Evolutionary conservation across 2,113 vertebrate genomes (phyloP).

Genomic region (Hippolais icterina): DNA sequence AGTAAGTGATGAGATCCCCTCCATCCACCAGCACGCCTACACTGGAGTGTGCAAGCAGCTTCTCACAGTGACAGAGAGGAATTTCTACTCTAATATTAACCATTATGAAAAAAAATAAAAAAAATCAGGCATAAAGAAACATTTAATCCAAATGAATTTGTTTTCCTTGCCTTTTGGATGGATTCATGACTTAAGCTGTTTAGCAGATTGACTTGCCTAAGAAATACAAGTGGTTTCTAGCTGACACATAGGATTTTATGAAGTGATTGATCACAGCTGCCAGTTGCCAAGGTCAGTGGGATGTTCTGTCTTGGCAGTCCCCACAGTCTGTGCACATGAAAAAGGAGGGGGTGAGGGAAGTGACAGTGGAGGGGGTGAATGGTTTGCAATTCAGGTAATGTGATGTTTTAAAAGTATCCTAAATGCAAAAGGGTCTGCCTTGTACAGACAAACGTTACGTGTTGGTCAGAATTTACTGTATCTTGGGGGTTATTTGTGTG

Average conservation of each 20-base stretch:
- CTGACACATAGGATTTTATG: slow-evolving; percentile 64
- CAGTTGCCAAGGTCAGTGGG: slow-evolving; percentile 29
- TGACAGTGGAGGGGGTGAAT: background rate
- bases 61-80: background rate
- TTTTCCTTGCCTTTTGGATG: slow-evolving; percentile 51
- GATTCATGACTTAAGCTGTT: slow-evolving; percentile 59
- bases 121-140: background rate
- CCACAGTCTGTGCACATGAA: background rate
- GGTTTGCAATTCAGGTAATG: background rate
- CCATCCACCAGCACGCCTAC: background rate
- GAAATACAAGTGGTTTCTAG: slow-evolving; percentile 61
- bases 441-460: background rate
- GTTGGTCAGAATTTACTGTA: background rate
- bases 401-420: slow-evolving; percentile 3
- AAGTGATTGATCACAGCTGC: slow-evolving; percentile 64
- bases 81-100: background rate
- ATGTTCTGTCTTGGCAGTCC: slow-evolving; percentile 46
- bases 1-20: background rate
- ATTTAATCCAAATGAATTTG: slow-evolving; percentile 35
- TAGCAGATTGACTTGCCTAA: slow-evolving; percentile 67
- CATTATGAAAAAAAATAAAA: too few relatives aligned
- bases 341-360: background rate
- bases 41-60: background rate
- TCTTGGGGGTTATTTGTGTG: rapidly evolving
- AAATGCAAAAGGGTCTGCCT: background rate